Evolutionary conservation across 1,140 invertebrate species (phyloP), one percentile per base, ranked within the genome.

Genomic region (Lepidurus arcticus): DNA sequence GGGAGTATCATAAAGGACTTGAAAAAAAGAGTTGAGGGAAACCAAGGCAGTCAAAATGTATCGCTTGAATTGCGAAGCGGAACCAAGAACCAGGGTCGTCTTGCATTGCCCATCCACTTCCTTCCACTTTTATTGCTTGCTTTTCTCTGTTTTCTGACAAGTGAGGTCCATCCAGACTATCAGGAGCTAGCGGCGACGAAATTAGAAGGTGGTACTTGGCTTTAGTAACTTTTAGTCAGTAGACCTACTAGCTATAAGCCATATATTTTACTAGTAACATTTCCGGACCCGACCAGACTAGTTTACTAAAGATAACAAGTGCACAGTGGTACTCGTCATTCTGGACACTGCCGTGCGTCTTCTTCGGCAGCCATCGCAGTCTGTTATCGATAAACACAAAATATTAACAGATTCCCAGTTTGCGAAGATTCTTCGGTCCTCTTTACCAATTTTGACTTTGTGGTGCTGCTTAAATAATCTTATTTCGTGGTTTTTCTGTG

Each of bases 21-120:
- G 47, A 65, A 13, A 65, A 7, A 16, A 16, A 65, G 3, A 65
- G 13, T 34, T 34, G 7, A 10, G 21, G 53, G 53, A 65, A 65
- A 65, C 21, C n/a, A 65, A 65, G 1, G 21, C 21, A 65, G 53
- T 65, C 53, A 65, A 65, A 65, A 13, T 65, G 53, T 65, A 21
- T 9, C 53, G 53, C 53, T 65, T 65, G 53, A 21, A 65, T 65
- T 65, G 53, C 13, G 53, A 65, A 65, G 53, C 53, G 53, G 53
- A 65, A 65, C 47, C 9, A 21, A 65, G 21, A n/a, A 65, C 53
- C 53, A 65, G 8, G 53, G 53, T 10, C 8, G 21, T 65, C 53
- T 21, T 13, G 53, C 53, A 4, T 65, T 65, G 53, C 53, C 53
- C 53, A 65, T 65, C 53, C 16, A 13, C 21, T 65, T 21, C 53